Evolutionary conservation across 2,888 invertebrate species (phyloP).

Genomic region (Melikaiella ostensackeni): DNA sequence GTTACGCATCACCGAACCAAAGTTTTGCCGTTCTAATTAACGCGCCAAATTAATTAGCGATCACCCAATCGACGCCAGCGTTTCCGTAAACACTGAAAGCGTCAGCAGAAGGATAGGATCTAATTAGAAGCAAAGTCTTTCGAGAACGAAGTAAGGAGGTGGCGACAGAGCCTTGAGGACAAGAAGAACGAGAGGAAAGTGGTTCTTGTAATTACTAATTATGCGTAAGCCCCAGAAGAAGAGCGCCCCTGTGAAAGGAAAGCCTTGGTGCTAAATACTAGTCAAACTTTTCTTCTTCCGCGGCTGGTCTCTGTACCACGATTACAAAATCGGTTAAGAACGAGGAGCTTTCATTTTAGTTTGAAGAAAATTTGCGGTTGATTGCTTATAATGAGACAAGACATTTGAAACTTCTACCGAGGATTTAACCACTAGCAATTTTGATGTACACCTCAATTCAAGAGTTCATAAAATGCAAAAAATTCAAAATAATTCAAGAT

Average conservation of each 20-base stretch:
- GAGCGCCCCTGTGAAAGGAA: neutral
- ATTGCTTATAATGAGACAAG: neutral
- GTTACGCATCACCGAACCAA: slow-evolving; percentile 21
- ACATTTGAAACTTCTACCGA: neutral
- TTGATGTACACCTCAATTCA: too few relatives aligned
- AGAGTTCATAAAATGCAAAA: too few relatives aligned
- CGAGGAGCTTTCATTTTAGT: neutral
- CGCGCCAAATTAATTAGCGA: slow-evolving; percentile 36
- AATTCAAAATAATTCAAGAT: too few relatives aligned
- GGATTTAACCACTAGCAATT: too few relatives aligned
- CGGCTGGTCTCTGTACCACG: neutral
- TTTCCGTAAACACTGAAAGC: slow-evolving; percentile 27
- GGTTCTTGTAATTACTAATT: slow-evolving; percentile 35
- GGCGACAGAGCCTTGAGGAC: slow-evolving; percentile 5
- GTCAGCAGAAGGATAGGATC: slow-evolving; percentile 9
- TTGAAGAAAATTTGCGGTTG: neutral
- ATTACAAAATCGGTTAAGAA: neutral
- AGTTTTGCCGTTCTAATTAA: slow-evolving; percentile 33
- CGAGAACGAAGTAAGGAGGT: slow-evolving; percentile 19
- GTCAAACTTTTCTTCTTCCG: neutral
- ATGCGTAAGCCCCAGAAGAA: slow-evolving; percentile 32
- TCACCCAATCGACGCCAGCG: slow-evolving; percentile 31
- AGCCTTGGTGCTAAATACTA: slow-evolving; percentile 24
- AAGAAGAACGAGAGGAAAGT: slow-evolving; percentile 12
- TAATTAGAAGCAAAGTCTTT: slow-evolving; percentile 38